These are phyloP conservation scores for Oryzias woworae DNA, from an alignment of 2,113 vertebrate species.

Conservation along the genomic window DNA sequence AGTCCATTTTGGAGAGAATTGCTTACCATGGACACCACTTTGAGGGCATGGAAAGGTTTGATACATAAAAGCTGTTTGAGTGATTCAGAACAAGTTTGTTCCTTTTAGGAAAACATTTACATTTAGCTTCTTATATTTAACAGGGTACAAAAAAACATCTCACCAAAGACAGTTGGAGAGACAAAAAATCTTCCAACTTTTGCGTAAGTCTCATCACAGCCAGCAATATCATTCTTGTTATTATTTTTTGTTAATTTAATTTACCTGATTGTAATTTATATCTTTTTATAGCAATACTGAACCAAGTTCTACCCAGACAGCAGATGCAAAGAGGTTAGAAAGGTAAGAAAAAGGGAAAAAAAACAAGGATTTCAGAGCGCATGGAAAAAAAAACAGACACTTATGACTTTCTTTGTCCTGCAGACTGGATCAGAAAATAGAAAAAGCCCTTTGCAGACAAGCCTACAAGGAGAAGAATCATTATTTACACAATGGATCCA, in stretches of 20 bases:
- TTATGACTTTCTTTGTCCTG: neutral
- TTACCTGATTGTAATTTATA: neutral
- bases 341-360: neutral
- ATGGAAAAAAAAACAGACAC: neutral
- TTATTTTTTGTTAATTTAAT: no score
- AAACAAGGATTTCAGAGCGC: neutral
- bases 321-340: neutral
- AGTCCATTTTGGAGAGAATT: conserved; percentile 11
- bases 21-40: conserved; percentile 8
- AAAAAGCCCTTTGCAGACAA: conserved; percentile 23
- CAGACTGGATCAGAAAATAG: conserved; percentile 33
- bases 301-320: neutral
- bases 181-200: conserved; percentile 15
- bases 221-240: no score
- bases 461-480: conserved; percentile 8
- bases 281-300: neutral
- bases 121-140: neutral
- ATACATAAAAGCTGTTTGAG: conserved; percentile 13
- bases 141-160: conserved; percentile 31
- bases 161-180: conserved; percentile 15
- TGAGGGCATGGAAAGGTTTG: conserved; percentile 41
- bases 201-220: conserved; percentile 43
- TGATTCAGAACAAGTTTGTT: neutral
- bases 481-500: conserved; percentile 12
- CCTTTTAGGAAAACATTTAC: no score